These are phyloP conservation scores for Leuctra nigra DNA, from an alignment of 2,888 invertebrate genomes.

Conservation along the genomic window DNA sequence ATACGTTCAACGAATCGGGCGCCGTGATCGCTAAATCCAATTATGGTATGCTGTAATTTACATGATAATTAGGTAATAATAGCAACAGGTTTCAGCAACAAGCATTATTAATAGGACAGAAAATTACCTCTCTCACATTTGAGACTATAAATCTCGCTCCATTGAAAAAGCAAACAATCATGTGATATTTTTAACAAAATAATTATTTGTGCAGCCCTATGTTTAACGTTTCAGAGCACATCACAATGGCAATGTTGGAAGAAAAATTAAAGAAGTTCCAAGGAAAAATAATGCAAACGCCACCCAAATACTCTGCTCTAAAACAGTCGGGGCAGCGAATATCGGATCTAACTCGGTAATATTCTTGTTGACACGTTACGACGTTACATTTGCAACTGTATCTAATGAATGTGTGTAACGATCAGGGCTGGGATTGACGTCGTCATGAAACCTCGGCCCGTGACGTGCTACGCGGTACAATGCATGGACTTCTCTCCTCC, in stretches of 20 bases:
- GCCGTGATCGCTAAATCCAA: slow-evolving; percentile 30
- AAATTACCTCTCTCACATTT: background rate
- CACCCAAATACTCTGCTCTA: slow-evolving; percentile 32
- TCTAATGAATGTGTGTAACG: background rate
- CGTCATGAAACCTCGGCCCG: slow-evolving; percentile 30
- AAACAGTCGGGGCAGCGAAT: slow-evolving; percentile 30
- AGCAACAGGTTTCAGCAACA: no score
- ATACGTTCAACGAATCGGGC: slow-evolving; percentile 34
- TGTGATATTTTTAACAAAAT: no score
- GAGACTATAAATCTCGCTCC: no score
- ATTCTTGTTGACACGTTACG: background rate
- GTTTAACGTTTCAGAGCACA: slow-evolving; percentile 32
- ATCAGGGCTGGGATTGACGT: slow-evolving; percentile 31
- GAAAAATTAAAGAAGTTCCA: slow-evolving; percentile 29
- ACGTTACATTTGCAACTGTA: background rate
- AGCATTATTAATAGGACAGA: background rate
- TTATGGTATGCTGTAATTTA: slow-evolving; percentile 30
- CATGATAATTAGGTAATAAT: no score
- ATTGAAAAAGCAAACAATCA: no score
- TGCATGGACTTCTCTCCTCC: slow-evolving; percentile 30
- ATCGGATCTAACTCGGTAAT: slow-evolving; percentile 32
- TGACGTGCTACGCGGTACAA: slow-evolving; percentile 27
- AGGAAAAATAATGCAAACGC: slow-evolving; percentile 32
- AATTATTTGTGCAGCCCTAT: no score
- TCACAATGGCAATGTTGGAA: slow-evolving; percentile 29